These are phyloP conservation scores for Drosophila cardini DNA, from an alignment of 1,140 invertebrate genomes.

Conservation along the genomic window DNA sequence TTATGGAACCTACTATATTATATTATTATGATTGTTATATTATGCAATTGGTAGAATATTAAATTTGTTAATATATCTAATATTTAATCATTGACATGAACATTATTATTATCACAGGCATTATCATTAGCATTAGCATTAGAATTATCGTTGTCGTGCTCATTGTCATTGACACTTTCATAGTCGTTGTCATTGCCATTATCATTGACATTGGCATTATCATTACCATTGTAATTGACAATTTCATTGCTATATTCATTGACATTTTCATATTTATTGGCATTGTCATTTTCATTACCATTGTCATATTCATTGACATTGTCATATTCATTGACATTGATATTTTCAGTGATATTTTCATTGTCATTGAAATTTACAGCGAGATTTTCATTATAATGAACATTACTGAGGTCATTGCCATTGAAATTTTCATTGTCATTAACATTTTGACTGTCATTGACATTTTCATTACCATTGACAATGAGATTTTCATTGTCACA, in stretches of 20 bases:
- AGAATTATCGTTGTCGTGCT: slow-evolving; percentile 8
- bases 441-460: slow-evolving; percentile 9
- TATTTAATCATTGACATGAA: slow-evolving; percentile 4
- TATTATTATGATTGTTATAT: slow-evolving; percentile 40
- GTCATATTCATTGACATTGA: slow-evolving; percentile 13
- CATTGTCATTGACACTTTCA: slow-evolving; percentile 35
- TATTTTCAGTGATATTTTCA: slow-evolving; percentile 17
- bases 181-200: slow-evolving; percentile 39
- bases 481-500: neutral
- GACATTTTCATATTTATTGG: slow-evolving; percentile 6
- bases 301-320: slow-evolving; percentile 24
- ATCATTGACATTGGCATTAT: slow-evolving; percentile 8
- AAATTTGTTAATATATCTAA: slow-evolving; percentile 17
- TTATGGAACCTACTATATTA: slow-evolving; percentile 21
- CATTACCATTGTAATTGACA: slow-evolving; percentile 17
- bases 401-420: slow-evolving; percentile 9
- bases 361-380: slow-evolving; percentile 15
- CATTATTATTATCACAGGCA: neutral
- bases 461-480: slow-evolving; percentile 7
- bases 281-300: slow-evolving; percentile 14
- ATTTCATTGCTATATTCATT: slow-evolving; percentile 15
- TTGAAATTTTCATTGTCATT: slow-evolving; percentile 15
- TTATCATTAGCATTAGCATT: slow-evolving; percentile 17
- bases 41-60: slow-evolving; percentile 37
- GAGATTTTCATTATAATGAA: slow-evolving; percentile 6